A percentile compares a stretch with the other conserved stretches of the same genome.
Evolutionary conservation across 1,140 invertebrate genomes (phyloP).

Genomic region (Lycorma delicatula): DNA sequence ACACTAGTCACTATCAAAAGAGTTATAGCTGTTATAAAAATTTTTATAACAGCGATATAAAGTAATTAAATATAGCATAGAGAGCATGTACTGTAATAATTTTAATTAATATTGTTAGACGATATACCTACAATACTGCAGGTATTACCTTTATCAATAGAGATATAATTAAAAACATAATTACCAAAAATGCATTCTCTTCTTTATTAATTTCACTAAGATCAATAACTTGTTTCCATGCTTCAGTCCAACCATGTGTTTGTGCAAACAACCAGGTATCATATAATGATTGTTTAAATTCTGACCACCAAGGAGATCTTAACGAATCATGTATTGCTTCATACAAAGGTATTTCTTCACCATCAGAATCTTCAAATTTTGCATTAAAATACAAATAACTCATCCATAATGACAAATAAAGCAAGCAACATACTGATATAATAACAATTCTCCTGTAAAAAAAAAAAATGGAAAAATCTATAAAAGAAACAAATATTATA

Average conservation of each 20-base stretch:
- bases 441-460: conserved; percentile 39
- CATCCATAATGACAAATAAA: conserved; percentile 66
- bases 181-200: conserved; percentile 78
- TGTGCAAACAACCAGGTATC: conserved; percentile 65
- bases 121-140: background rate
- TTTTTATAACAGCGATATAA: too few species aligned
- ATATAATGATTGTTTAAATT: conserved; percentile 57
- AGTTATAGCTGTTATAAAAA: too few species aligned
- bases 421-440: conserved; percentile 47
- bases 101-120: background rate
- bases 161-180: conserved; percentile 3
- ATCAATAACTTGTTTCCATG: conserved; percentile 80
- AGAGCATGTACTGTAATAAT: background rate
- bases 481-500: too few species aligned
- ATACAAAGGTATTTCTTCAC: conserved; percentile 75
- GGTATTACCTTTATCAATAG: background rate
- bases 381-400: conserved; percentile 86
- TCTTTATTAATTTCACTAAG: conserved; percentile 82
- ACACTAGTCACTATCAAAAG: too few species aligned
- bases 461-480: background rate
- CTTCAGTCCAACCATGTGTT: conserved; percentile 66
- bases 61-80: too few species aligned
- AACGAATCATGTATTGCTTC: conserved; percentile 86
- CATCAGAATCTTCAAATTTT: conserved; percentile 73
- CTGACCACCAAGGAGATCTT: conserved; percentile 70